Conservation (phyloP, 2,113 vertebrate species). For the Microcebus griseorufus region DNA sequence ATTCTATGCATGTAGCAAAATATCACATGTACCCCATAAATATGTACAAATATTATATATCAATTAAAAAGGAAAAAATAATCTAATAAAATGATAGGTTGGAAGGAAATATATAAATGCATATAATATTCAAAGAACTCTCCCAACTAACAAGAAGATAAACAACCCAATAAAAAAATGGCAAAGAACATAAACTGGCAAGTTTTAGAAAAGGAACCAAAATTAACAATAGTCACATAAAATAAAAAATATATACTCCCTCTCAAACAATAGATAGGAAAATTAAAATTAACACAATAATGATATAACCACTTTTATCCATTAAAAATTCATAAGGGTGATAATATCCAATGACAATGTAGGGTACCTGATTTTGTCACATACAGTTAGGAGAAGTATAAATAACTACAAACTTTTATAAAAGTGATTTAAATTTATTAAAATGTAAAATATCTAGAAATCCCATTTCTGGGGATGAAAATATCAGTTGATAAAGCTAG, state of each 20-base stretch:
- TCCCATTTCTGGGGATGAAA: neutral
- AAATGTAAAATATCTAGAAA: neutral
- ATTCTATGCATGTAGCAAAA: neutral
- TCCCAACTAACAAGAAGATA: neutral
- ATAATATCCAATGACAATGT: neutral
- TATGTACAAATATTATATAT: neutral
- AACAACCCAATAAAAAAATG: neutral
- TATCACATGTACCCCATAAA: neutral
- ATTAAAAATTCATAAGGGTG: neutral
- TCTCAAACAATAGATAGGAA: neutral
- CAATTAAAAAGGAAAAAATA: neutral
- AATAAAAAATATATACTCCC: neutral
- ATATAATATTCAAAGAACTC: neutral
- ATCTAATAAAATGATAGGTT: neutral
- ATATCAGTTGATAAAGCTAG: neutral
- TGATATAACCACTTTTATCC: neutral
- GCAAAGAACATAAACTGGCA: neutral
- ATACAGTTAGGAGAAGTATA: neutral
- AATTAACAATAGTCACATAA: slow-evolving; percentile 6
- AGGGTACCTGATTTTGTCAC: neutral
- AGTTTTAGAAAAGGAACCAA: neutral
- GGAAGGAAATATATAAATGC: neutral
- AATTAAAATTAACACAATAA: neutral
- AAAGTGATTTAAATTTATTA: neutral
- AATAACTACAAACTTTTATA: neutral